A percentile compares a stretch with the other conserved stretches of the same genome.
Conservation (phyloP, 2,113 vertebrate species). For the Chloroceryle aenea region DNA sequence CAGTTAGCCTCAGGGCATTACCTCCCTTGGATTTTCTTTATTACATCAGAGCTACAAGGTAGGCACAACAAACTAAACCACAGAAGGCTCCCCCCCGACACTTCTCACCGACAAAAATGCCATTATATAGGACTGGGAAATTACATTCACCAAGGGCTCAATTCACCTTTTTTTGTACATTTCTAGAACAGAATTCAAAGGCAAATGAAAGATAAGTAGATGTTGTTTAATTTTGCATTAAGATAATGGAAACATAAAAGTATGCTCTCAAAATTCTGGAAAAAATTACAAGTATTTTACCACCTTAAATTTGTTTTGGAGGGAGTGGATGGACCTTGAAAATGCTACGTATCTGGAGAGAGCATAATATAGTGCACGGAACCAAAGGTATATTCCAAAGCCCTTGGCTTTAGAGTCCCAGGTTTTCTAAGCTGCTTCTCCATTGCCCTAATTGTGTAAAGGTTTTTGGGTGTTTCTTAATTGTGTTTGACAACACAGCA, state of each 20-base stretch:
- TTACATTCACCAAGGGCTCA: neutral
- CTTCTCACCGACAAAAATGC: neutral
- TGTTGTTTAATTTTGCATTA: neutral
- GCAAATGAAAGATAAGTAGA: neutral
- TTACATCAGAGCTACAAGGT: neutral
- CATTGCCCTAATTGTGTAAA: neutral
- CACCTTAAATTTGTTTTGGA: neutral
- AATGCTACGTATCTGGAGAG: neutral
- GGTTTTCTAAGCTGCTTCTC: neutral
- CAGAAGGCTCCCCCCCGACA: neutral
- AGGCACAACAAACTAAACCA: neutral
- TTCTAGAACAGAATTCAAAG: neutral
- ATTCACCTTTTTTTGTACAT: neutral
- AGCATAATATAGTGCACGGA: neutral
- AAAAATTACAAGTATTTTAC: neutral
- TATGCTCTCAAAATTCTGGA: neutral
- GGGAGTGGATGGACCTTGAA: neutral
- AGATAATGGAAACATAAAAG: neutral
- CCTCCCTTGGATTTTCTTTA: neutral
- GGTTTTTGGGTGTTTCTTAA: neutral
- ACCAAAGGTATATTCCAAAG: neutral
- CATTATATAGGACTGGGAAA: neutral
- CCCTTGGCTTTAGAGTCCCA: neutral
- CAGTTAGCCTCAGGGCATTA: neutral
- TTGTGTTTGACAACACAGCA: neutral